phyloP scores from a whole-genome alignment of 1,140 invertebrate species.

The Eubasilissa regina region DNA sequence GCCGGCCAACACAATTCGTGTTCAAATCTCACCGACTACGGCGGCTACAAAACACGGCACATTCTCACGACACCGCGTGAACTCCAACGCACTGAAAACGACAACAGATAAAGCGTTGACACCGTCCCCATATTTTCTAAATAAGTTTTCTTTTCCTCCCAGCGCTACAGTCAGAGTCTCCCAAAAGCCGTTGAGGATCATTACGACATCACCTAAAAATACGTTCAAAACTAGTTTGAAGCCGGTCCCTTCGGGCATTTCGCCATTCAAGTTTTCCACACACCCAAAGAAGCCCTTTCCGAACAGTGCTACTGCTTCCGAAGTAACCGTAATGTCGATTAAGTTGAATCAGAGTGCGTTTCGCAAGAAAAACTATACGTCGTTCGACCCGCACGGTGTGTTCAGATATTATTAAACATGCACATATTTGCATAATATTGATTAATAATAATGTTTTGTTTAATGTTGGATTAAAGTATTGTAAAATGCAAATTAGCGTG shows the following conservation, averaged over 20 bases:
- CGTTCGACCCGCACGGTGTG: conserved; percentile 17
- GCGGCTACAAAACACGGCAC: not conserved
- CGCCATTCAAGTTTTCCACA: not conserved
- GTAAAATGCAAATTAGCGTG: not conserved
- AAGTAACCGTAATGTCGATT: not conserved
- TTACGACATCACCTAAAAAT: conserved; percentile 27
- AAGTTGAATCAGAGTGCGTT: conserved; percentile 3
- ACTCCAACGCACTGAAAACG: not conserved
- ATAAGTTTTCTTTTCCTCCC: not conserved
- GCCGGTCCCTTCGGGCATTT: not conserved
- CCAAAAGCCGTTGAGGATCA: too few relatives aligned
- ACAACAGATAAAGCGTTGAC: not conserved
- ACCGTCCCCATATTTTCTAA: too few relatives aligned
- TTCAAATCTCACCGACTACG: not conserved
- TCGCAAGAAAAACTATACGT: conserved; percentile 16
- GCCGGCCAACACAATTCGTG: not conserved
- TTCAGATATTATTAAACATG: conserved; percentile 33
- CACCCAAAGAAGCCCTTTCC: not conserved
- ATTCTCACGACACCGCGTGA: not conserved
- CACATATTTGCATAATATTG: not conserved
- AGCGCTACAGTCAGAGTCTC: not conserved
- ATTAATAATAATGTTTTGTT: not conserved
- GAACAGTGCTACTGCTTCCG: not conserved
- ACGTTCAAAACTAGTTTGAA: conserved; percentile 27
- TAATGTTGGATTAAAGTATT: not conserved